Percentiles rank a stretch among this genome's conserved stretches.
Conservation (phyloP, 2,113 vertebrate genomes). For the Nematolebias whitei region DNA sequence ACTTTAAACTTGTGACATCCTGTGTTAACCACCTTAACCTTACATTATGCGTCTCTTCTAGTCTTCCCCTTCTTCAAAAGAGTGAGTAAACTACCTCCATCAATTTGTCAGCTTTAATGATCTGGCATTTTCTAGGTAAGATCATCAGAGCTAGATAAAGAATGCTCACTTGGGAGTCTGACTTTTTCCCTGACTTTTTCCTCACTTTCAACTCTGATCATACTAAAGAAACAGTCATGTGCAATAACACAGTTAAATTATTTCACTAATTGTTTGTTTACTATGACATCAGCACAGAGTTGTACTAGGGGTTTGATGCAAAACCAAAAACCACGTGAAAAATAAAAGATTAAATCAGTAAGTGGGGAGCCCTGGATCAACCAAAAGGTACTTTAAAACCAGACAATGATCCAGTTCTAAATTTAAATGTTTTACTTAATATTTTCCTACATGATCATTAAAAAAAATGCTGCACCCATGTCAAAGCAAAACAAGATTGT, state of each 20-base stretch:
- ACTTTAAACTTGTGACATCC: constrained; percentile 30
- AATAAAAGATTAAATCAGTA: not conserved
- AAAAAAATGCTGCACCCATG: too few species aligned
- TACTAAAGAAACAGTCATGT: too few species aligned
- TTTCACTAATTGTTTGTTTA: too few species aligned
- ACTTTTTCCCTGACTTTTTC: constrained; percentile 1
- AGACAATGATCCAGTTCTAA: not conserved
- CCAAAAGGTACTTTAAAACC: not conserved
- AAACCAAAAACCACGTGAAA: not conserved
- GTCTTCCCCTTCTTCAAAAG: constrained; percentile 40
- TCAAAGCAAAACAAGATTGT: too few species aligned
- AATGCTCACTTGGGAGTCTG: constrained; percentile 6
- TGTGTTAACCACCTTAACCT: constrained; percentile 17
- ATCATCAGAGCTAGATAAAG: constrained; percentile 30
- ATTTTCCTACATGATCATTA: not conserved
- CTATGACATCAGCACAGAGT: too few species aligned
- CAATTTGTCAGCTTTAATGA: constrained; percentile 44
- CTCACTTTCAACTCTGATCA: not conserved
- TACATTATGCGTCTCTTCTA: constrained; percentile 30
- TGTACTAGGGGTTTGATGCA: too few species aligned
- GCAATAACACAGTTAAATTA: too few species aligned
- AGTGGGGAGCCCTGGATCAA: not conserved
- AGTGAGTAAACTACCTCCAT: constrained; percentile 56
- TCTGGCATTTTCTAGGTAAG: constrained; percentile 43
- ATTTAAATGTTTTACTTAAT: not conserved